These are phyloP conservation scores for Halictus rubicundus DNA, from an alignment of 1,140 invertebrate genomes.

Conservation along the genomic window DNA sequence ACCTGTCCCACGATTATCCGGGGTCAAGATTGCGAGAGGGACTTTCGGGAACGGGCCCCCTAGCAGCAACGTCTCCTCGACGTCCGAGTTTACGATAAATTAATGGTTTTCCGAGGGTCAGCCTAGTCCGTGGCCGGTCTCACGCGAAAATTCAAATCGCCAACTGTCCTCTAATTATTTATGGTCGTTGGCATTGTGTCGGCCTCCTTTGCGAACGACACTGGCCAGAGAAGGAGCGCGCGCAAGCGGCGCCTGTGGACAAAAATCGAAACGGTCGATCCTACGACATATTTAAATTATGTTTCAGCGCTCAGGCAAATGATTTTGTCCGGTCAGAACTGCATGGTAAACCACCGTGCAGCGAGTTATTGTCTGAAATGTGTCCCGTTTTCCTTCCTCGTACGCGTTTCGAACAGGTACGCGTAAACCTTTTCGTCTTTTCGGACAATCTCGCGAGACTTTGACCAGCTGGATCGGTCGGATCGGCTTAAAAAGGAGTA, in stretches of 20 bases:
- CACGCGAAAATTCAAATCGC: constrained; percentile 63
- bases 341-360: too few species aligned
- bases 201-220: neutral
- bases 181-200: constrained; percentile 57
- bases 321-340: too few species aligned
- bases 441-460: neutral
- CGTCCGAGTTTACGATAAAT: constrained; percentile 74
- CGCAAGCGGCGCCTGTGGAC: too few species aligned
- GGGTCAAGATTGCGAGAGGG: constrained; percentile 73
- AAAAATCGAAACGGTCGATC: too few species aligned
- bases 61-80: constrained; percentile 27
- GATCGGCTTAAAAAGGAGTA: too few species aligned
- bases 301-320: too few species aligned
- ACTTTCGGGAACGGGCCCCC: constrained; percentile 34
- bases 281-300: too few species aligned
- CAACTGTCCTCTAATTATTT: constrained; percentile 68
- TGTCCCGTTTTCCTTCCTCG: too few species aligned
- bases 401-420: too few species aligned
- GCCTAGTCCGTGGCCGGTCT: constrained; percentile 49
- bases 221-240: neutral
- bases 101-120: constrained; percentile 71
- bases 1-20: constrained; percentile 77
- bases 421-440: too few species aligned
- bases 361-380: too few species aligned
- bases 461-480: neutral